Evolutionary conservation across 2,797 vertebrate genomes (phyloP).

Genomic region (Galago senegalensis): DNA sequence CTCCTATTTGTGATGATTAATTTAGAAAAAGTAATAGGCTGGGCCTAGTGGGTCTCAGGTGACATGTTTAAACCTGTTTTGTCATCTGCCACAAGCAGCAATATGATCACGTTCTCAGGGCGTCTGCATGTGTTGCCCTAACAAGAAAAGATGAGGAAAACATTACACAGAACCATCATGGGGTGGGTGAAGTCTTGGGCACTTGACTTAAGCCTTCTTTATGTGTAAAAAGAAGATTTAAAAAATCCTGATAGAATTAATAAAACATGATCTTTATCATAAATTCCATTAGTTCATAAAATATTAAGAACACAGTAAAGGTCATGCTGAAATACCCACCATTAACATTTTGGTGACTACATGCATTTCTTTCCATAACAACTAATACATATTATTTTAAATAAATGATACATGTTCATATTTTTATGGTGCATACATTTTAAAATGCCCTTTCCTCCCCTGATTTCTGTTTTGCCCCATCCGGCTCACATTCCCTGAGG

Average conservation of each 20-base stretch:
- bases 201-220: neutral
- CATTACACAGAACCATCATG: neutral
- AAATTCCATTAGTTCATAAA: constrained; percentile 59
- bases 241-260: constrained; percentile 25
- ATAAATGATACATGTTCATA: neutral
- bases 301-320: constrained; percentile 68
- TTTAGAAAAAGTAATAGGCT: constrained; percentile 4
- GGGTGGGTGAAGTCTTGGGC: neutral
- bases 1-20: constrained; percentile 17
- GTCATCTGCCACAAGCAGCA: neutral
- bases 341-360: constrained; percentile 63
- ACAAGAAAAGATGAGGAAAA: neutral
- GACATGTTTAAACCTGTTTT: neutral
- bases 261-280: constrained; percentile 60
- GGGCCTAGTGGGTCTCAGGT: neutral
- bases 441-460: neutral
- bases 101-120: neutral
- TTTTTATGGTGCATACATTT: constrained; percentile 3
- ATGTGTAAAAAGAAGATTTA: neutral
- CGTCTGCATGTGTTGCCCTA: neutral
- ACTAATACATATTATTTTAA: constrained; percentile 25
- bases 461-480: neutral
- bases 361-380: neutral
- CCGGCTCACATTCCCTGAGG: neutral
- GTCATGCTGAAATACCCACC: constrained; percentile 43